Base-by-base conservation (phyloP, 2,888 invertebrate species). In the Euclidia mi region DNA sequence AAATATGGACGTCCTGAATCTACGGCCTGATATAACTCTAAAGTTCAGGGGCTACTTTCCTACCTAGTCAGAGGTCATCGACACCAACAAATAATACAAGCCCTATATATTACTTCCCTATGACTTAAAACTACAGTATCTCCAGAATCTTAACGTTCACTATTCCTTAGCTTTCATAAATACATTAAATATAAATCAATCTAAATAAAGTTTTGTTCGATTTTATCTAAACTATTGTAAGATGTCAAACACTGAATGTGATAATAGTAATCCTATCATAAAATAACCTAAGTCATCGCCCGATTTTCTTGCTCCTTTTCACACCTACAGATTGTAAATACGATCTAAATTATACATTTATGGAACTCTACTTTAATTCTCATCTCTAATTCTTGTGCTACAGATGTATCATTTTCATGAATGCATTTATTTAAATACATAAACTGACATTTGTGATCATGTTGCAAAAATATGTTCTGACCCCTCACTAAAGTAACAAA, bases 201-300 rank as follows among this genome's bases (percentile, higher is more conserved):
- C 28, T 63, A 50, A 42, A 29, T 32, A 48, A 48, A 41, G 41
- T 12, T 51, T 58, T 60, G 4, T 47, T 14, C 47, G 20, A 56
- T 35, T 65, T 52, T 57, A 47, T 42, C 55, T 69, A 60, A 11
- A 42, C 72, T 67, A 70, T 56, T 45, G 37, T 65, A 66, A 63
- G 51, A 44, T 56, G 69, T 79, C 70, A 68, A 78, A 79, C 78
- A 79, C 75, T 75, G 72, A 73, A 81, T 76, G 65, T 61, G 65
- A 70, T 71, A 75, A 61, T 64, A 56, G 58, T 61, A 59, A 56
- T 51, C 60, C 68, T 66, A 64, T 43, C 34, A 14, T 38, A 46
- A 41, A 42, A 32, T 37, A 74, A 61, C 61, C 64, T 79, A 69
- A 67, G 77, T 77, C 83, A 81, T 83, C 82, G 77, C 81, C 81